A percentile compares a stretch with the other conserved stretches of the same genome.
Conservation (phyloP, 2,888 invertebrate genomes). For the Mimas tiliae region DNA sequence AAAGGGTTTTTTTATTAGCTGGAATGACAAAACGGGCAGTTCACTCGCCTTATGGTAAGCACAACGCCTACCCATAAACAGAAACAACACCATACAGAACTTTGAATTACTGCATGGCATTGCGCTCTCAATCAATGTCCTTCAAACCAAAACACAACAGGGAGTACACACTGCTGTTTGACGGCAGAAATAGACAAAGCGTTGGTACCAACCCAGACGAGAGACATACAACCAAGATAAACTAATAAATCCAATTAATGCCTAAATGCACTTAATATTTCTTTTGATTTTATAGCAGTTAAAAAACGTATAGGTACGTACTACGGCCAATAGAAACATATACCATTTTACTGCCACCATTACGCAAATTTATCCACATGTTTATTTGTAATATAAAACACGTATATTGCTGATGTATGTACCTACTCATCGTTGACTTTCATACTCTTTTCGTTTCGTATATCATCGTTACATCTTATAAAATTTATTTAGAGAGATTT, state of each 20-base stretch:
- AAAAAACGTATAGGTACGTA: neutral
- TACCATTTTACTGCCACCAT: constrained; percentile 74
- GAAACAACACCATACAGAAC: too few relatives aligned
- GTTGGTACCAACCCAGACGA: too few relatives aligned
- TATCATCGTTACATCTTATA: constrained; percentile 20
- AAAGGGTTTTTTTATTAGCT: too few relatives aligned
- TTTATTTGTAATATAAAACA: constrained; percentile 81
- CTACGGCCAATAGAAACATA: constrained; percentile 25
- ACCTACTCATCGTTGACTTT: constrained; percentile 37
- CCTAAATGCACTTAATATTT: neutral
- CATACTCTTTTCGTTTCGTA: constrained; percentile 45
- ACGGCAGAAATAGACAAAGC: too few relatives aligned
- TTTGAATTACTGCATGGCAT: too few relatives aligned
- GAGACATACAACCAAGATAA: too few relatives aligned
- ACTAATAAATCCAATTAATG: neutral
- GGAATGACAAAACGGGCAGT: too few relatives aligned
- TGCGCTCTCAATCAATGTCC: too few relatives aligned
- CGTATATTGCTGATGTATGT: constrained; percentile 58
- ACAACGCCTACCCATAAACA: too few relatives aligned
- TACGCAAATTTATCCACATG: constrained; percentile 83
- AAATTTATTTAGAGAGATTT: constrained; percentile 2
- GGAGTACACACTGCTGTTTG: too few relatives aligned
- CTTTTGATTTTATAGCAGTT: constrained; percentile 4
- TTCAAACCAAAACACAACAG: too few relatives aligned
- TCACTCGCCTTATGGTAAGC: too few relatives aligned